Base-by-base conservation (phyloP, 2,888 invertebrate genomes). In the Caenorhabditis imperialis region DNA sequence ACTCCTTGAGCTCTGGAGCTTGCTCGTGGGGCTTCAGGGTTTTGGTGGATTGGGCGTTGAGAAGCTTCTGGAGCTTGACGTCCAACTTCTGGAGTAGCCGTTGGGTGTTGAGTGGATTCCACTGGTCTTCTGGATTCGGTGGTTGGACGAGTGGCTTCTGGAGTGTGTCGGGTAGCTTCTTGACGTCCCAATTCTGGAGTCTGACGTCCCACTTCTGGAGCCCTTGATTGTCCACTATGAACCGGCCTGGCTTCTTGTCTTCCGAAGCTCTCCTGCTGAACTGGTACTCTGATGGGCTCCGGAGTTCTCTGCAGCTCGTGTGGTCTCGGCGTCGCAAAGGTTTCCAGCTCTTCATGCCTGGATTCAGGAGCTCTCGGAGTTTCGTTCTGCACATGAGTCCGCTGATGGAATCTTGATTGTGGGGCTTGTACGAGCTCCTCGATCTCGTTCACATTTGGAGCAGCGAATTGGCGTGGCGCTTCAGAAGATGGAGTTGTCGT, bases 391-490 rank as follows among this genome's bases (percentile, higher is more conserved):
- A 8, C n/a, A 5, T 10, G n/a, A n/a, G n/a, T n/a, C n/a, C n/a
- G n/a, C n/a, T n/a, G 62, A 27, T 71, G 71, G 57, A 62, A 62
- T 37, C 57, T 44, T 1, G 62, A 48, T 40, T 61, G 61, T 37
- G 70, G 50, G 3, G 40, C 18, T 30, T 63, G 47, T 23, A 33
- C 42, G 23, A 42, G 25, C 22, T 40, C 23, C 27, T 18, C 35
- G 27, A 47, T 47, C 42, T 23, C 2, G 40, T n/a, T 16, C 8
- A n/a, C 16, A n/a, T 16, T 44, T 22, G 18, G 18, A 2, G 44
- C 18, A 6, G 44, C 44, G 23, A 44, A 44, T 18, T 48, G 48
- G 33, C 33, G 30, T 16, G 33, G 30, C 3, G 4, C 20, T 1
- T 10, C 16, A 2, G n/a, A 18, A 18, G 48, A 33, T n/a, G 53